phyloP scores from a whole-genome alignment of 2,113 vertebrate species.

The Gnathonemus echidnorhynchus region DNA sequence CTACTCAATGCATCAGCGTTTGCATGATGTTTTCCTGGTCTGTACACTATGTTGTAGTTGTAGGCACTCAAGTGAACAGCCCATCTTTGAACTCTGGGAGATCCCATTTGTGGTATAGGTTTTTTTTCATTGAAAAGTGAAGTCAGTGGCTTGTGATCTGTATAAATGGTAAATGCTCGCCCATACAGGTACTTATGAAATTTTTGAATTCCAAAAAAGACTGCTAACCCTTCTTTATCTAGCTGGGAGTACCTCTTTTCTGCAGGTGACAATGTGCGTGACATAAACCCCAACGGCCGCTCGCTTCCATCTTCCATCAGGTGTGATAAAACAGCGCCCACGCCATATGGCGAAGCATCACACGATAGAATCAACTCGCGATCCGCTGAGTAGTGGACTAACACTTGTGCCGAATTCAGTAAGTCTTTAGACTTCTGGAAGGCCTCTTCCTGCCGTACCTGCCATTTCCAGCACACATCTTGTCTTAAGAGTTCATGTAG shows the following conservation, averaged over 20 bases:
- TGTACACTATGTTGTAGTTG: not conserved
- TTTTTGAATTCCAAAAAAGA: not conserved
- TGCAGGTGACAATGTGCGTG: too few species aligned
- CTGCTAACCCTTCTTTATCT: too few species aligned
- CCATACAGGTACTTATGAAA: not conserved
- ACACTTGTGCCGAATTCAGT: too few species aligned
- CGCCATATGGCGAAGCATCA: too few species aligned
- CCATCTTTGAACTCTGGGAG: not conserved
- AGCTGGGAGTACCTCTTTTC: too few species aligned
- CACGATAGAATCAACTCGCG: too few species aligned
- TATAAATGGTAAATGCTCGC: not conserved
- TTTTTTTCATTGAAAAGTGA: not conserved
- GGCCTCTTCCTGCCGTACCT: not conserved
- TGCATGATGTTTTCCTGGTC: not conserved
- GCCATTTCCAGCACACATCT: slow-evolving; percentile 5
- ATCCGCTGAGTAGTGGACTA: too few species aligned
- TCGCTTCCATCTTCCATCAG: too few species aligned
- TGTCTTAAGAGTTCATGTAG: slow-evolving; percentile 10
- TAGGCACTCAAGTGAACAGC: not conserved
- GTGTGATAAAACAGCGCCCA: too few species aligned
- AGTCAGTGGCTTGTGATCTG: slow-evolving; percentile 1
- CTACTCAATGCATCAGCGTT: not conserved
- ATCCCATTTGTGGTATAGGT: not conserved
- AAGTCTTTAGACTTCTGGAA: slow-evolving; percentile 7
- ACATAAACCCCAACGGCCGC: too few species aligned